Evolutionary conservation across 2,888 invertebrate genomes (phyloP).

Genomic region (Drepanosiphum platanoidis): DNA sequence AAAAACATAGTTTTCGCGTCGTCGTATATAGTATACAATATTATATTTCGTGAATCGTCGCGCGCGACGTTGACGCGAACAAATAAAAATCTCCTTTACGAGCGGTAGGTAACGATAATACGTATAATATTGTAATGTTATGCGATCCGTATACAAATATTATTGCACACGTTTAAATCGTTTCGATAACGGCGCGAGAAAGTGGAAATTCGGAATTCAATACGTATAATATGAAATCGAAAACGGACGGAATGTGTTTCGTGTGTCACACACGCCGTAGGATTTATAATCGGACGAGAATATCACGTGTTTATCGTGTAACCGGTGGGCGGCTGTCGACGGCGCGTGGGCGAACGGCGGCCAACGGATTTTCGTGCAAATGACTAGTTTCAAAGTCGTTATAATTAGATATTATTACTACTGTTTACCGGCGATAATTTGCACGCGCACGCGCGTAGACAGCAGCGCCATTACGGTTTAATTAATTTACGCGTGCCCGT

Average conservation of each 20-base stretch:
- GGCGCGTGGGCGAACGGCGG: neutral
- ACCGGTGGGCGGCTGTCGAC: neutral
- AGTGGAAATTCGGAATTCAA: too few species aligned
- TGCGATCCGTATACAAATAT: too few species aligned
- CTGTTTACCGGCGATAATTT: too few species aligned
- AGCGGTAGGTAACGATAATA: too few species aligned
- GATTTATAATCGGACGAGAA: neutral
- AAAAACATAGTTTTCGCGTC: neutral
- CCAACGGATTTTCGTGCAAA: neutral
- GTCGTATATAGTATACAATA: neutral
- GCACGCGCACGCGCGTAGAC: neutral
- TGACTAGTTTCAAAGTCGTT: neutral
- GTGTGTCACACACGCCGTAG: neutral
- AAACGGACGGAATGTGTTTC: too few species aligned
- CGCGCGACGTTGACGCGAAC: neutral
- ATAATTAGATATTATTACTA: neutral
- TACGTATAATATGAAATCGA: too few species aligned
- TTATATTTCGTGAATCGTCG: neutral
- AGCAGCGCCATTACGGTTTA: too few species aligned
- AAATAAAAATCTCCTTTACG: too few species aligned
- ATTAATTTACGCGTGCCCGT: too few species aligned
- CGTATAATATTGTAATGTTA: neutral
- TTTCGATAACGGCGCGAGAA: neutral
- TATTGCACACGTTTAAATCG: neutral
- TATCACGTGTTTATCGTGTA: neutral